Evolutionary conservation across 1,140 invertebrate genomes (phyloP), one percentile per base, ranked within the genome.

Genomic region (Drosophila cardini): DNA sequence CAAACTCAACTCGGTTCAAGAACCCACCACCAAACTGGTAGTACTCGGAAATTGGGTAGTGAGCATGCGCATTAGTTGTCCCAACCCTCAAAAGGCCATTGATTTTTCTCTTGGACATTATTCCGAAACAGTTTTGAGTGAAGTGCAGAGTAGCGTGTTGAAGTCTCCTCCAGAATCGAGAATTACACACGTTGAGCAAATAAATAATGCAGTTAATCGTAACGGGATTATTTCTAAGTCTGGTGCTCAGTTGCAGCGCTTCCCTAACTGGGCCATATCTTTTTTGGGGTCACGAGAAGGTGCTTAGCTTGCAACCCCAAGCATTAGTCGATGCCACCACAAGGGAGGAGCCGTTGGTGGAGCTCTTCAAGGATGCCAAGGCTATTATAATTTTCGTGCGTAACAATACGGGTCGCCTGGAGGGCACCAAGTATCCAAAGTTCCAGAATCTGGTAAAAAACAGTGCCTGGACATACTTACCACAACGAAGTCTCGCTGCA

Each of bases 221-320:
- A 38, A 53, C 72, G 10, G 61, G 53, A 30, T 52, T 71, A 50
- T 55, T 77, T 7, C 45, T 90, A 18, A 68, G 78, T 45, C 67
- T 90, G 36, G 62, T 70, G 15, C 32, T 78, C 48, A 61, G 76
- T 48, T 82, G 76, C 65, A 76, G 52, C 60, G 86, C 86, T 2
- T 69, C 85, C 36, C 79, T 91, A 15, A 90, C 76, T 62, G 94
- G 94, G 1, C 94, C 94, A 0, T 94, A 94, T 75, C 62, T 94
- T 3, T 93, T 94, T 68, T 94, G 94, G 91, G 94, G 94, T 11
- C 93, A 93, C 8, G 92, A 93, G 32, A 92, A 92, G 8, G 79
- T 94, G 0, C 82, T 92, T 16, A 85, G 86, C 18, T 92, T 93
- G 55, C 91, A 92, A 38, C 73, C 93, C 40, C 92, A 93, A 30